Evolutionary conservation across 1,140 invertebrate species (phyloP).

Genomic region (Drosophila nannoptera): DNA sequence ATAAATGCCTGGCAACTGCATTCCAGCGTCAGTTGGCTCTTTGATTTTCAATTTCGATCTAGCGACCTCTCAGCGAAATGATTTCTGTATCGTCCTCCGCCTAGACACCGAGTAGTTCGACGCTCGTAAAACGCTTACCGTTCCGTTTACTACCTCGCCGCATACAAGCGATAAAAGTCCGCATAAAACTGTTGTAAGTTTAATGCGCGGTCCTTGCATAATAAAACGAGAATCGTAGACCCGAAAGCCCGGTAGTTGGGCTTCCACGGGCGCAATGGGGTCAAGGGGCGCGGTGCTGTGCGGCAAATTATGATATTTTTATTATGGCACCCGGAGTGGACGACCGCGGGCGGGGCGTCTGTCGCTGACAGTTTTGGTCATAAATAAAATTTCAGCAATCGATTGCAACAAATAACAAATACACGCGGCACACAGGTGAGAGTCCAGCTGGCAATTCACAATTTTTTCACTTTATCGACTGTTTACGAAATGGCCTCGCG

Average conservation of each 20-base stretch:
- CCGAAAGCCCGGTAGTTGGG: neutral
- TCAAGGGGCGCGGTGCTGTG: neutral
- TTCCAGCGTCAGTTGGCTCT: constrained; percentile 54
- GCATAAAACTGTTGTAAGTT: constrained; percentile 57
- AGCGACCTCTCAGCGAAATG: constrained; percentile 38
- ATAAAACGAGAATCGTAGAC: constrained; percentile 52
- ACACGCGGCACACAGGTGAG: constrained; percentile 13
- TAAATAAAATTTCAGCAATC: constrained; percentile 57
- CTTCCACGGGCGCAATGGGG: neutral
- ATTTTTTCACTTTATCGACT: constrained; percentile 8
- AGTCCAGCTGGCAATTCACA: constrained; percentile 2
- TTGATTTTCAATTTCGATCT: constrained; percentile 69
- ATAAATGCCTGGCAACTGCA: constrained; percentile 23
- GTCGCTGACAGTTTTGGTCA: constrained; percentile 47
- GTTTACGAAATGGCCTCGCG: constrained; percentile 24
- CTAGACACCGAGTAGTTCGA: constrained; percentile 9
- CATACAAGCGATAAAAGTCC: constrained; percentile 54
- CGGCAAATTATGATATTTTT: constrained; percentile 59
- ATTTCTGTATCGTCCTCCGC: constrained; percentile 11
- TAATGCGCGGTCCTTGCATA: constrained; percentile 36
- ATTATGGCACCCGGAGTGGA: constrained; percentile 36
- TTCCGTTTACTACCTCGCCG: constrained; percentile 21
- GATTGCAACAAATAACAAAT: constrained; percentile 41
- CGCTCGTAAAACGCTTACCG: constrained; percentile 48
- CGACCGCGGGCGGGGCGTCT: constrained; percentile 5